Evolutionary conservation across 2,797 vertebrate species (phyloP).

Genomic region (Cryptoprocta ferox): DNA sequence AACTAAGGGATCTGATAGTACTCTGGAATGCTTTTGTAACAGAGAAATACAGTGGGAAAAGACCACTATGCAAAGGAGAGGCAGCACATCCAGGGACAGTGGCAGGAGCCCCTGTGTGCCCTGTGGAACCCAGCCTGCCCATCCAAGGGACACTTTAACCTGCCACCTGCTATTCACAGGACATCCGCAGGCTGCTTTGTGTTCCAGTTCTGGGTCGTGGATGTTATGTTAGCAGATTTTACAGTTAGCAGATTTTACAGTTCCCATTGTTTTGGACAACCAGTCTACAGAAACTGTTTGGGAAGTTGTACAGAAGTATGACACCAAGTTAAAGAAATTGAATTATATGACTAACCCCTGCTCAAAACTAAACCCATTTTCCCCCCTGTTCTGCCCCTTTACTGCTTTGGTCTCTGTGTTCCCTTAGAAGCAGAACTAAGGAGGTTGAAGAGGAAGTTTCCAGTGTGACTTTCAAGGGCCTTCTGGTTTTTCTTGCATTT

Average conservation of each 20-base stretch:
- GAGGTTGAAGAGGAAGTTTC: background rate
- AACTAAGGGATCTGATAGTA: background rate
- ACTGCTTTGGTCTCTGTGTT: background rate
- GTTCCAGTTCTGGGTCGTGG: background rate
- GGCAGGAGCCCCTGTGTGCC: background rate
- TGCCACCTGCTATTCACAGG: background rate
- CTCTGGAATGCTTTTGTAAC: background rate
- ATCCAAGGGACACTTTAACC: background rate
- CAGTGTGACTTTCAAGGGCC: background rate
- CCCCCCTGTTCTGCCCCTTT: background rate
- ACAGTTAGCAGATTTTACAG: background rate
- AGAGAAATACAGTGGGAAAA: background rate
- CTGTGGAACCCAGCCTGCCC: background rate
- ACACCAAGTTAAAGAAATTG: background rate
- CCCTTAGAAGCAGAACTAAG: background rate
- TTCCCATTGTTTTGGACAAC: background rate
- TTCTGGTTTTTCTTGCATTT: background rate
- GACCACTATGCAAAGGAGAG: background rate
- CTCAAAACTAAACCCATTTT: background rate
- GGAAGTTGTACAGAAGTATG: background rate
- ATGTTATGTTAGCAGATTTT: background rate
- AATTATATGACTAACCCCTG: background rate
- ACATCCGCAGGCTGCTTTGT: background rate
- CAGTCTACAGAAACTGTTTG: background rate
- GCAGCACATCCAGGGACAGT: background rate